These are phyloP conservation scores for Eleginops maclovinus DNA, from an alignment of 2,113 vertebrate species.

Conservation along the genomic window DNA sequence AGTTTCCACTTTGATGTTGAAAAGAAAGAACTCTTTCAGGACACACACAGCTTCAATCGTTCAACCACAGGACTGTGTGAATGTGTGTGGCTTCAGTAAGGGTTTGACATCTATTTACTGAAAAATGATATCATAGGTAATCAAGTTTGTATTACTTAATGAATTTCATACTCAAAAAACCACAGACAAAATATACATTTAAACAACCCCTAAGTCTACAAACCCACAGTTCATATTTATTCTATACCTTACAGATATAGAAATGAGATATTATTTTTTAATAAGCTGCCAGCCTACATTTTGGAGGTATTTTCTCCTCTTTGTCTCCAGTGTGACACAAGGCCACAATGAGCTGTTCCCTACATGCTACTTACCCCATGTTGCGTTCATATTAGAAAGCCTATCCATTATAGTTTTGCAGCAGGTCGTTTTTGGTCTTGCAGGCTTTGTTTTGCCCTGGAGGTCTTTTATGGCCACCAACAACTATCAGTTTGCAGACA, in stretches of 20 bases:
- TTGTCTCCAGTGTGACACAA: not conserved
- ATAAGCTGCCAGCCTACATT: not conserved
- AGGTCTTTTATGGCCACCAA: not conserved
- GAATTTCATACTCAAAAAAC: not conserved
- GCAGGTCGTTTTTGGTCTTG: not conserved
- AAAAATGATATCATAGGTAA: not conserved
- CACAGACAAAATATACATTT: not conserved
- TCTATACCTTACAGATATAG: not conserved
- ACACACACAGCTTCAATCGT: slow-evolving; percentile 27
- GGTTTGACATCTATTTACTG: not conserved
- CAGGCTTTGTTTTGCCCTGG: slow-evolving; percentile 1
- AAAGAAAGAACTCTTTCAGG: slow-evolving; percentile 45
- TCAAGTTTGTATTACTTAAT: not conserved
- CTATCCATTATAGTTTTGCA: not conserved
- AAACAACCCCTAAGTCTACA: not conserved
- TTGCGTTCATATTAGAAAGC: not conserved
- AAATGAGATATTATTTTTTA: not conserved
- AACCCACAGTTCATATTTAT: not conserved
- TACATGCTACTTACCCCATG: not conserved
- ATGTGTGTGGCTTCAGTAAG: slow-evolving; percentile 1
- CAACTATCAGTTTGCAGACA: not conserved
- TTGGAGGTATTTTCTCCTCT: not conserved
- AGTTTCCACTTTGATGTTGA: slow-evolving; percentile 63
- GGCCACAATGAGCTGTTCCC: not conserved
- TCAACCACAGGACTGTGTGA: slow-evolving; percentile 1